Base-by-base conservation (phyloP, 2,888 invertebrate genomes). In the Campopleginae sp. region DNA sequence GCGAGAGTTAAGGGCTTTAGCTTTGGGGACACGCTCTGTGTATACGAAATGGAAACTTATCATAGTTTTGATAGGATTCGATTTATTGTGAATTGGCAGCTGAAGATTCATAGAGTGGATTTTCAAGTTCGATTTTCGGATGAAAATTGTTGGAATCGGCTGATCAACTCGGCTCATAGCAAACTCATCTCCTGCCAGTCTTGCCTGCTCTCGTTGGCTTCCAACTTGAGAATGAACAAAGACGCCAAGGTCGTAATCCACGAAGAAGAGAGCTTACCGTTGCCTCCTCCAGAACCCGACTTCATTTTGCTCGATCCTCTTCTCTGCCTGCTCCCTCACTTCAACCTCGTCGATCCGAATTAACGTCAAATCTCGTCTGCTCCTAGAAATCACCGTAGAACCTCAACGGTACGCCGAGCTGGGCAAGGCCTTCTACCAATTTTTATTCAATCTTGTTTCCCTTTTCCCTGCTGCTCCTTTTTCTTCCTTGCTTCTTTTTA, bases 351-450 rank as follows among this genome's bases (percentile, higher is more conserved):
- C 74, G 65, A 65, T 61, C 79, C 42, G 85, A 79, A 85, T 85
- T 85, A 85, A 85, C 85, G 85, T 74, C 79, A 82, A 85, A 85
- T 85, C 82, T 70, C 33, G 27, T 75, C 71, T 70, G 42, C 65
- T 38, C 70, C 42, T 12, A 19, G 65, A 19, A 65, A 38, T 65
- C 42, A 31, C 33, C 48, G 44, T 10, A 14, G 58, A 58, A 58
- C 27, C 58, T 58, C 14, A 1, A 14, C 27, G 3, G 58, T 58
- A 58, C 58, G 58, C 14, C 58, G 38, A 58, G 44, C 14, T 10
- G 23, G 48, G 31, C 68, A 63, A 19, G 51, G 51, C 61, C 70
- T 27, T 12, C 51, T 68, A 80, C 82, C 82, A 85, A 85, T 85
- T 85, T 85, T 75, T 82, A 85, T 82, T 79, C 70, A 31, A 70